Conservation (phyloP, 2,113 vertebrate genomes). For the Apeltes quadracus region DNA sequence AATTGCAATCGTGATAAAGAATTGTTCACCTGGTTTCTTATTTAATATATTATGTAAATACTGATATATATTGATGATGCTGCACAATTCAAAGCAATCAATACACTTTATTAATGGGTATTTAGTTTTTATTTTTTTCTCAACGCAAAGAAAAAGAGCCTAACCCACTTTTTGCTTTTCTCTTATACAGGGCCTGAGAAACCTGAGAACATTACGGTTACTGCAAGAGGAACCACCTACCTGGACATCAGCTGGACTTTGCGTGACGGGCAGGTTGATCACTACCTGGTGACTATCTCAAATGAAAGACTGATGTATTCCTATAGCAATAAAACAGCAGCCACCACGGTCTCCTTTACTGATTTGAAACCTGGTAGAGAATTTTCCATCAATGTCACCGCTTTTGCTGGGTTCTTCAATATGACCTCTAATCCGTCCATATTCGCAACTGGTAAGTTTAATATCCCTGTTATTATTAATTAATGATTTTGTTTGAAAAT, state of each 20-base stretch:
- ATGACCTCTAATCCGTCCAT: constrained; percentile 6
- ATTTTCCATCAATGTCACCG: constrained; percentile 47
- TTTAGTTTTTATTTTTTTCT: not conserved
- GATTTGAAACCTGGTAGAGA: constrained; percentile 52
- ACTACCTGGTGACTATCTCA: constrained; percentile 34
- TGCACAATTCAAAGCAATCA: not conserved
- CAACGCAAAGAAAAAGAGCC: not conserved
- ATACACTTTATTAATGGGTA: not conserved
- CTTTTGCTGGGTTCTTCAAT: constrained; percentile 32
- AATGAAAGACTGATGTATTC: fast-evolving
- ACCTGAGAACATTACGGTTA: constrained; percentile 9
- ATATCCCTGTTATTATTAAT: not conserved
- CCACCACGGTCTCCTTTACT: not conserved
- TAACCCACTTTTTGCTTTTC: not conserved
- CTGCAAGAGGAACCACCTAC: not conserved
- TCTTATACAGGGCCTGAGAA: constrained; percentile 51
- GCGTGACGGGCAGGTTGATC: constrained; percentile 1
- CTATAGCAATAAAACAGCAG: fast-evolving
- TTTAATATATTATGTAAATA: no score
- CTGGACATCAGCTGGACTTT: constrained; percentile 58
- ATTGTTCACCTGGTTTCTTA: no score
- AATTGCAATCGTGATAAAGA: no score
- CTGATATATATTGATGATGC: no score
- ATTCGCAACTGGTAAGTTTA: constrained; percentile 65
- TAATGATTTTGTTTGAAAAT: not conserved